Evolutionary conservation across 2,797 vertebrate genomes (phyloP), one percentile per base, ranked within the genome.

Genomic region (Cyprinella venusta): DNA sequence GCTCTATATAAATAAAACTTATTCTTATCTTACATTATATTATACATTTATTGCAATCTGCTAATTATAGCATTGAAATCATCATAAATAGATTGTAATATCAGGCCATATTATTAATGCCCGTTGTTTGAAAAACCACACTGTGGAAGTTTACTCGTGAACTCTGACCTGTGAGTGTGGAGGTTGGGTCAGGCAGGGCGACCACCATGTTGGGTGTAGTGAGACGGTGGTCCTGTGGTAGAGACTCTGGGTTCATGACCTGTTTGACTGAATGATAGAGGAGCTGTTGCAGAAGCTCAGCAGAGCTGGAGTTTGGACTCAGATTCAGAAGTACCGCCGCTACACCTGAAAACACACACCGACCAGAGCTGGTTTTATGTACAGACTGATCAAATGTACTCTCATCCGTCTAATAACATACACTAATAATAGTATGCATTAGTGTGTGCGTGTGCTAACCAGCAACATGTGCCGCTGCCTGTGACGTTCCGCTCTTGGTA

Each of bases 401-500:
- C 61, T 30, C 13, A 64, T 64, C 2, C 3, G 33, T 16, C 61
- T 33, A 33, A 8, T 64, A 64, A 64, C 16, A 38, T 6, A 2
- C 33, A 21, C 9, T 7, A 63, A 16, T 63, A 45, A 54, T 54
- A 54, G 2, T 54, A 5, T 19, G 48, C 8, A 54, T 45, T 63
- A 16, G n/a, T 1, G 1, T 21, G 1, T n/a, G 7, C 8, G 2
- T 65, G 21, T 15, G 69, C 85, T 92, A 81, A 90, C 97, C 97
- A 74, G 97, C 95, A 38, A 94, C 94, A 0, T 97, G 97, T 0
- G 97, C 96, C 0, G 96, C 96, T 0, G 97, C 96, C 91, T 96
- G 96, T 0, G 97, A 97, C 0, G 96, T 97, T 45, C 97, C 97
- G 0, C 96, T 97, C 84, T 89, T 94, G 0, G 96, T 94, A 0